A percentile compares a stretch with the other conserved stretches of the same genome.
These are phyloP conservation scores for Podilymbus podiceps DNA, from an alignment of 2,113 vertebrate species.

Conservation along the genomic window DNA sequence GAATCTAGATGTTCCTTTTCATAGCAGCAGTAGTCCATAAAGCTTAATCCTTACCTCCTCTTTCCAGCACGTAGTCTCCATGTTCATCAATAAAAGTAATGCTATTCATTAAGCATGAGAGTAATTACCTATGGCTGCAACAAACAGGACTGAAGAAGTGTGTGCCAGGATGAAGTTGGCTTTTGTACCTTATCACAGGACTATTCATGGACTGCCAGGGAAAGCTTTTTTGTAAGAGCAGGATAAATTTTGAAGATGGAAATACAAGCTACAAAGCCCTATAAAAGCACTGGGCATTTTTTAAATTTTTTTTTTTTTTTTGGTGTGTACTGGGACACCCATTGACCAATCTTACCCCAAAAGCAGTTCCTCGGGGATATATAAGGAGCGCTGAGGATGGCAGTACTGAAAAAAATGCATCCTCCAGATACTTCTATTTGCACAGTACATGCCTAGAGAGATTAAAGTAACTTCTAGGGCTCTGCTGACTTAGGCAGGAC, in stretches of 20 bases:
- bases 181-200: rapidly evolving
- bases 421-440: not conserved
- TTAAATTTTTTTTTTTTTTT: not conserved
- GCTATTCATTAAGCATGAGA: conserved; percentile 54
- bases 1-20: conserved; percentile 44
- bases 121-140: conserved; percentile 49
- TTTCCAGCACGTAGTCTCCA: conserved; percentile 34
- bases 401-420: not conserved
- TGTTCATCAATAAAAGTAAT: conserved; percentile 51
- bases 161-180: not conserved
- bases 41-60: conserved; percentile 62
- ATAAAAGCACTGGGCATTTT: not conserved
- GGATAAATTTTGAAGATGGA: not conserved
- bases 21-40: conserved; percentile 57
- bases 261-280: not conserved
- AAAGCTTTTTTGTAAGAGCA: not conserved
- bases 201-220: not conserved
- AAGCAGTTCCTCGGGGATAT: not conserved
- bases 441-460: rapidly evolving
- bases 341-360: rapidly evolving
- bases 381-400: not conserved
- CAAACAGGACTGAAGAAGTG: not conserved
- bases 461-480: not conserved
- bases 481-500: not conserved
- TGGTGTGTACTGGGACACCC: not conserved